Percentiles rank a stretch among this genome's conserved stretches.
These are phyloP conservation scores for Rattus rattus DNA, from an alignment of 2,113 vertebrate species.

Conservation along the genomic window DNA sequence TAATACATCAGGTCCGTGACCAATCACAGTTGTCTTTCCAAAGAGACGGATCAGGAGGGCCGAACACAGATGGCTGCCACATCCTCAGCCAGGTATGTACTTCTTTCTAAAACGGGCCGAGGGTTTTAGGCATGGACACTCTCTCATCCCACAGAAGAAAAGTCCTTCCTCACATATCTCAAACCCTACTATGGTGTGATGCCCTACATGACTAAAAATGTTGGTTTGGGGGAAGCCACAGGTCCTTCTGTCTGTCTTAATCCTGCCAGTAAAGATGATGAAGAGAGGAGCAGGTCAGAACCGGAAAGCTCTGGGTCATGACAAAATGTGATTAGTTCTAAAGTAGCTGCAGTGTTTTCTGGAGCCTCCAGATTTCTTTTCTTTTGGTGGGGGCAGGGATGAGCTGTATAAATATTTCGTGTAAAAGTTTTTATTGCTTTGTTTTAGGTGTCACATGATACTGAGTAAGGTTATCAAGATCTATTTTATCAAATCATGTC, in stretches of 20 bases:
- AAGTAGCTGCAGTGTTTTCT: background rate
- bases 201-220: background rate
- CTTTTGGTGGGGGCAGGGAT: background rate
- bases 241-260: background rate
- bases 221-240: background rate
- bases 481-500: constrained; percentile 20
- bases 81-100: background rate
- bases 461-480: constrained; percentile 24
- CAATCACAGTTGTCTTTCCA: background rate
- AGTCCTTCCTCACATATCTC: background rate
- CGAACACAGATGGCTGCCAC: too few relatives aligned
- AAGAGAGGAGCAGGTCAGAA: background rate
- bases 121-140: background rate
- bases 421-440: background rate
- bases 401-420: background rate
- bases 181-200: background rate
- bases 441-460: background rate
- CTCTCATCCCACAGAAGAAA: background rate
- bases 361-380: background rate
- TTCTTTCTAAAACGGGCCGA: background rate
- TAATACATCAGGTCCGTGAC: background rate
- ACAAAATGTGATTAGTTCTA: constrained; percentile 13
- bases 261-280: background rate
- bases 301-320: background rate
- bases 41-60: background rate